Evolutionary conservation across 1,140 invertebrate genomes (phyloP).

Genomic region (Drosophila asahinai): DNA sequence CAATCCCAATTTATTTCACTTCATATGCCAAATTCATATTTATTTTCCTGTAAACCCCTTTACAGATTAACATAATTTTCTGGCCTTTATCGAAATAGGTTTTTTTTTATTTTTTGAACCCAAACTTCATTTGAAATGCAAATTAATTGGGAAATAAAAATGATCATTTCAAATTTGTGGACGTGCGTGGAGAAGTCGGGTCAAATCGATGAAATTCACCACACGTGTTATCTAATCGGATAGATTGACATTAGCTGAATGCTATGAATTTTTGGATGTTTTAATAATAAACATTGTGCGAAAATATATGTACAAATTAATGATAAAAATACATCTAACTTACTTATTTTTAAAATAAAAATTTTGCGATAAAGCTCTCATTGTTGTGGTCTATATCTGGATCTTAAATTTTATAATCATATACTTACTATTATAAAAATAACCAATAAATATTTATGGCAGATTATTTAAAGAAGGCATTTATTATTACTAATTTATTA

Average conservation of each 20-base stretch:
- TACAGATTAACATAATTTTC: constrained; percentile 32
- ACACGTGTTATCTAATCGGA: background rate
- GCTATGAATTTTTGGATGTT: background rate
- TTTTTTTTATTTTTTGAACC: background rate
- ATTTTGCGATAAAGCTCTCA: no score
- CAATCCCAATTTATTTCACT: constrained; percentile 18
- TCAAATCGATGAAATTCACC: constrained; percentile 6
- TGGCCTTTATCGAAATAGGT: background rate
- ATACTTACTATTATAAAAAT: no score
- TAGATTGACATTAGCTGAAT: constrained; percentile 1
- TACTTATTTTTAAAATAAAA: background rate
- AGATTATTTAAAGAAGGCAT: no score
- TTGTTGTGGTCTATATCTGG: no score
- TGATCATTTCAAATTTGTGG: constrained; percentile 14
- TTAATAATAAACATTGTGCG: no score
- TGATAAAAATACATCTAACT: no score
- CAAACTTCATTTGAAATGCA: constrained; percentile 19
- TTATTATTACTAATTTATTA: no score
- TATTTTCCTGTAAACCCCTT: constrained; percentile 34
- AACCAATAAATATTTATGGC: no score
- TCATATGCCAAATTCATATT: constrained; percentile 6
- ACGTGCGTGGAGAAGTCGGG: constrained; percentile 2
- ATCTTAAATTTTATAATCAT: no score
- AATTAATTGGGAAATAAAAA: constrained; percentile 26
- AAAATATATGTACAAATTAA: no score